Base-by-base conservation (phyloP, 2,888 invertebrate species). In the Stratiomys singularior region DNA sequence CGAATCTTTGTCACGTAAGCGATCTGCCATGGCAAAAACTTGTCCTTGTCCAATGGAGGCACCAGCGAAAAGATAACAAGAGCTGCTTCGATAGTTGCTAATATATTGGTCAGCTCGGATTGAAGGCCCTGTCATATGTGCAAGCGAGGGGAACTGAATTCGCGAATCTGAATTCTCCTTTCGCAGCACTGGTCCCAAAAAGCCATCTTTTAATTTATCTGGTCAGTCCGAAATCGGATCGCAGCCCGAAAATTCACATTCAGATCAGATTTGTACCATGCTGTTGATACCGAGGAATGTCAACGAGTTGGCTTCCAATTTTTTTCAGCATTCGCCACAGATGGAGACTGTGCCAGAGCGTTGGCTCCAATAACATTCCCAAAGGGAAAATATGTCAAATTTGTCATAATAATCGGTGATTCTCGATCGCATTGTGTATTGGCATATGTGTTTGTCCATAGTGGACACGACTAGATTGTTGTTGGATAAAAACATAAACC, bases 321-420 rank as follows among this genome's bases (percentile, higher is more conserved):
- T 79, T 79, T 77, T 58, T 44, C 58, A 25, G 23, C 25, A 37
- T 60, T 21, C 23, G 15, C 67, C 67, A 60, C 58, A 58, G 58
- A 46, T 67, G 60, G 63, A 37, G 30, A 66, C 69, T 28, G 46
- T 46, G 47, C 9, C 47, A 47, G 21, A 47, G 69, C 23, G 27
- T 15, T 69, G 47, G 25, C 23, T 66, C 18, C 25, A 37, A 27
- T 13, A 47, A 28, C 72, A 79, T 72, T 79, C 79, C 79, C 79
- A 77, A 47, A 74, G 77, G 79, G 72, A 77, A 77, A 79, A 79
- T 79, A 79, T 79, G 79, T 79, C 77, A 77, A 79, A 66, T 72
- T 77, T 77, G 74, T 79, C 74, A 79, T 72, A 76, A 77, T 72
- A 77, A 79, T 79, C 79, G 79, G 77, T 66, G 74, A 74, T 74